phyloP scores from a whole-genome alignment of 2,797 vertebrate genomes.

The Scomberomorus guttatus region DNA sequence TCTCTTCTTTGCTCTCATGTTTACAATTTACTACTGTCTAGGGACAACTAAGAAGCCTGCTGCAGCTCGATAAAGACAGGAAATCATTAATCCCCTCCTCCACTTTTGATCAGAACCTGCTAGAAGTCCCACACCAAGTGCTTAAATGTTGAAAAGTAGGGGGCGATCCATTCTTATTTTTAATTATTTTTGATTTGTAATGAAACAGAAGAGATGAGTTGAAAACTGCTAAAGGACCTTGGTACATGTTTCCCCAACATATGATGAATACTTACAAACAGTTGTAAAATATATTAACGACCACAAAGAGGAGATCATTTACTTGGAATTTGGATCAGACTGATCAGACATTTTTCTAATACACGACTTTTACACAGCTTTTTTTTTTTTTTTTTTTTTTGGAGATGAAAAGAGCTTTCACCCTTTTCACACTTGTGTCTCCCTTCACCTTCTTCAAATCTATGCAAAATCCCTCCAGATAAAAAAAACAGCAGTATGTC shows the following conservation, averaged over 20 bases:
- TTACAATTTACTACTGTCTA: constrained; percentile 60
- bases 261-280: constrained; percentile 9
- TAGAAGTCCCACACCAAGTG: constrained; percentile 32
- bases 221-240: constrained; percentile 35
- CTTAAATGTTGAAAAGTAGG: constrained; percentile 16
- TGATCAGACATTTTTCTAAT: too few species aligned
- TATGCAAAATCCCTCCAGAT: constrained; percentile 24
- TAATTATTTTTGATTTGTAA: constrained; percentile 44
- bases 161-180: constrained; percentile 30
- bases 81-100: constrained; percentile 64
- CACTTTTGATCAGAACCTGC: constrained; percentile 49
- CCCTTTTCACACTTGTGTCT: constrained; percentile 9
- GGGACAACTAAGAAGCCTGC: constrained; percentile 37
- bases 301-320: constrained; percentile 19
- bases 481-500: constrained; percentile 26
- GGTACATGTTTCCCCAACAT: constrained; percentile 11
- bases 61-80: constrained; percentile 66
- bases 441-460: constrained; percentile 22
- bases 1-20: constrained; percentile 42
- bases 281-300: constrained; percentile 42
- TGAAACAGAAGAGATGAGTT: constrained; percentile 21
- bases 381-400: too few species aligned
- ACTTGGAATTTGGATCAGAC: neutral
- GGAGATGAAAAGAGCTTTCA: neutral
- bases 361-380: too few species aligned